Conservation (phyloP, 2,113 vertebrate species). For the Amblyopsis rosae region DNA sequence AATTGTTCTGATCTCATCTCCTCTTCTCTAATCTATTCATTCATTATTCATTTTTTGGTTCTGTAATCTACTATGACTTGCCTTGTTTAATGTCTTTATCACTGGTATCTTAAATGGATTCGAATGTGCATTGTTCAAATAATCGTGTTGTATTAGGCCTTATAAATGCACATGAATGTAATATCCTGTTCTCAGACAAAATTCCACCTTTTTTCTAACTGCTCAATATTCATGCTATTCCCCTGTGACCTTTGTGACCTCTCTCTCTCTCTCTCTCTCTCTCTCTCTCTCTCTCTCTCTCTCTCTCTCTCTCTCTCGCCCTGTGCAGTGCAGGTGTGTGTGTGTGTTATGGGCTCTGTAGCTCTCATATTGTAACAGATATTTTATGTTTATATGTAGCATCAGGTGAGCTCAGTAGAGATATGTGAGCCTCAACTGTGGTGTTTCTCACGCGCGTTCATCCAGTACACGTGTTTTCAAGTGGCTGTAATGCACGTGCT, state of each 20-base stretch:
- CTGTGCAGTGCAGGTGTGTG: slow-evolving; percentile 12
- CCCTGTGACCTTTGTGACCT: not conserved
- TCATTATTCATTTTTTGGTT: not conserved
- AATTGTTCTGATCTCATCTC: not conserved
- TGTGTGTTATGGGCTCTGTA: too few species aligned
- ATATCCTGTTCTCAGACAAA: not conserved
- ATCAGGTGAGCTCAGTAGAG: too few species aligned
- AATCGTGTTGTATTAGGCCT: slow-evolving; percentile 47
- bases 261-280: not conserved
- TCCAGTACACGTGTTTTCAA: too few species aligned
- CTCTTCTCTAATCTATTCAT: not conserved
- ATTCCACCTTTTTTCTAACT: not conserved
- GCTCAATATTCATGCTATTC: not conserved
- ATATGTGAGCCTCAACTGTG: too few species aligned
- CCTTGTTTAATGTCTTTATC: slow-evolving; percentile 15
- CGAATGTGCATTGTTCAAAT: slow-evolving; percentile 29
- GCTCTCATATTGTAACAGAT: too few species aligned
- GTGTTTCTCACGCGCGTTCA: too few species aligned
- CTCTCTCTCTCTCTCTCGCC: slow-evolving; percentile 8
- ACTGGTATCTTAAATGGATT: slow-evolving; percentile 21
- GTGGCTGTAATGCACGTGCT: too few species aligned
- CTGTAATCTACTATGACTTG: slow-evolving; percentile 1
- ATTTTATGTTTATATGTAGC: too few species aligned
- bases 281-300: slow-evolving; percentile 6
- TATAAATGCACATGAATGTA: slow-evolving; percentile 52